phyloP scores from a whole-genome alignment of 2,888 invertebrate species.

The Brachypterus glaber region DNA sequence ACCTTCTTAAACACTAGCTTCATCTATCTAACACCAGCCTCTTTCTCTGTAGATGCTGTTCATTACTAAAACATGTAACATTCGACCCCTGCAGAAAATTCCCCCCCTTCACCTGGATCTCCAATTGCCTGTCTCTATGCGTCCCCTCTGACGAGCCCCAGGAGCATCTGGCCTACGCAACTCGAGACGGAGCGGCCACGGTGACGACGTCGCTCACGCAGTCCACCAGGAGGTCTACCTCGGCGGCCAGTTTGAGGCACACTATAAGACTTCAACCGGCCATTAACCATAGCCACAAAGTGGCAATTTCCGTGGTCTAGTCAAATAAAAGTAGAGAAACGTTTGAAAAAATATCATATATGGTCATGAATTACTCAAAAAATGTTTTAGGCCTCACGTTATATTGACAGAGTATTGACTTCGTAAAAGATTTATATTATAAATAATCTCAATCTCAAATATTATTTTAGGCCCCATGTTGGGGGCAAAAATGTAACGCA shows the following conservation, averaged over 20 bases:
- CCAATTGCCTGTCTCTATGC: slow-evolving; percentile 43
- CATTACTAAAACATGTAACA: slow-evolving; percentile 33
- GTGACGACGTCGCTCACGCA: slow-evolving; percentile 37
- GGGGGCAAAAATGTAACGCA: too few relatives aligned
- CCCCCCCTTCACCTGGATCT: slow-evolving; percentile 62
- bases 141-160: slow-evolving; percentile 32
- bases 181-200: slow-evolving; percentile 30
- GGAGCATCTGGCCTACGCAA: slow-evolving; percentile 32
- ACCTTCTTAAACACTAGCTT: too few relatives aligned
- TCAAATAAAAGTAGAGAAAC: too few relatives aligned
- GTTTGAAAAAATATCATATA: too few relatives aligned
- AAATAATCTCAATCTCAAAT: too few relatives aligned
- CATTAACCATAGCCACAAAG: slow-evolving; percentile 33
- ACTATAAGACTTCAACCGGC: slow-evolving; percentile 36
- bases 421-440: too few relatives aligned
- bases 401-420: too few relatives aligned
- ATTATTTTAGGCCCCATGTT: too few relatives aligned
- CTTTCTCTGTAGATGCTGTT: slow-evolving; percentile 30
- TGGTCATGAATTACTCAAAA: too few relatives aligned
- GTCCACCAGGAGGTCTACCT: slow-evolving; percentile 35
- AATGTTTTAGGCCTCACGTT: too few relatives aligned
- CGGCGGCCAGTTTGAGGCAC: slow-evolving; percentile 35
- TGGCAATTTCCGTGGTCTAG: slow-evolving; percentile 38
- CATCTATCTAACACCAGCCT: too few relatives aligned
- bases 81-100: slow-evolving; percentile 45